phyloP scores from a whole-genome alignment of 2,888 invertebrate species.

The Lasioglossum oenotherae region DNA sequence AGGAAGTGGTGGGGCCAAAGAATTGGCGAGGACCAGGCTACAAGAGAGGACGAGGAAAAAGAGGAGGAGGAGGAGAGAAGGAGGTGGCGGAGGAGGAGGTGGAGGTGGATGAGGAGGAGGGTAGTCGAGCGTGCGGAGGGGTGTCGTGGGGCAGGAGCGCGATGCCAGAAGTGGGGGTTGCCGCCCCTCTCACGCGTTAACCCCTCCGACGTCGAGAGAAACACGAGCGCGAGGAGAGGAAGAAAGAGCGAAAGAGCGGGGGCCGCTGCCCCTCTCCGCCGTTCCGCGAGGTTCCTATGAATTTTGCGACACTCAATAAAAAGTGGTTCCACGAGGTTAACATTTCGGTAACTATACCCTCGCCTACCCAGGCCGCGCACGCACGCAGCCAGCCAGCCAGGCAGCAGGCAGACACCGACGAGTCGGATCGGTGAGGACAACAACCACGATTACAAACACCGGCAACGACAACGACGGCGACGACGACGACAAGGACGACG shows the following conservation, averaged over 20 bases:
- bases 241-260: conserved; percentile 48
- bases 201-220: conserved; percentile 72
- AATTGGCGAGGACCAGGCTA: conserved; percentile 80
- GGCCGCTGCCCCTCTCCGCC: conserved; percentile 74
- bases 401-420: conserved; percentile 45
- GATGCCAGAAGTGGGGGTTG: conserved; percentile 62
- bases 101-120: conserved; percentile 59
- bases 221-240: conserved; percentile 35
- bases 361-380: conserved; percentile 79
- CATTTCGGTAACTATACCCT: conserved; percentile 85
- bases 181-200: conserved; percentile 70
- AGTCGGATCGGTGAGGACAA: conserved; percentile 35
- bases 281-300: conserved; percentile 86
- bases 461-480: not conserved
- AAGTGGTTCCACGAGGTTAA: conserved; percentile 88
- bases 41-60: conserved; percentile 64
- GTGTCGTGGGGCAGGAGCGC: conserved; percentile 55
- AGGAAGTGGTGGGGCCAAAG: conserved; percentile 77
- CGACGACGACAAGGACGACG: not conserved
- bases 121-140: conserved; percentile 65
- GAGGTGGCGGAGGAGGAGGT: conserved; percentile 50
- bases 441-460: conserved; percentile 7
- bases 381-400: conserved; percentile 63
- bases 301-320: conserved; percentile 87
- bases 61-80: conserved; percentile 61